phyloP scores from a whole-genome alignment of 2,797 vertebrate genomes.

The Nothura maculosa region DNA sequence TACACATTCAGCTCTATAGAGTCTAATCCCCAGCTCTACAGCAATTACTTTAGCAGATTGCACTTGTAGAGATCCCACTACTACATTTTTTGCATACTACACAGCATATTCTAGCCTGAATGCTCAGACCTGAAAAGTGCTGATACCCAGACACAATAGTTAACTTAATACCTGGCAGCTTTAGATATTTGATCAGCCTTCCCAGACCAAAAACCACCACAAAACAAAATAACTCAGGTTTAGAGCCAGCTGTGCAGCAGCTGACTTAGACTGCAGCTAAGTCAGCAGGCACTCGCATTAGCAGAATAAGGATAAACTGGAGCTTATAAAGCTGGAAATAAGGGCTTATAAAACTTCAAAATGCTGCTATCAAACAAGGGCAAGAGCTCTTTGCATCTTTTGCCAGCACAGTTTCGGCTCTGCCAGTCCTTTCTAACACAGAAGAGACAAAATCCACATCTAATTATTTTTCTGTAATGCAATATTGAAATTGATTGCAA shows the following conservation, averaged over 20 bases:
- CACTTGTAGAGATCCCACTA: accelerated
- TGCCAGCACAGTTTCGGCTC: neutral
- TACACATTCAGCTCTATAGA: neutral
- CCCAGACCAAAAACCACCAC: neutral
- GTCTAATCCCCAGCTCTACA: neutral
- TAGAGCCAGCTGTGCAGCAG: neutral
- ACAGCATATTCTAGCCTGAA: neutral
- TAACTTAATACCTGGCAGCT: accelerated
- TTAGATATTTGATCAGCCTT: neutral
- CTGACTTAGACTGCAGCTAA: neutral
- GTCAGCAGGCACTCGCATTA: neutral
- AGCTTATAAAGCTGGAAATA: neutral
- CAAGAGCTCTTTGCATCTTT: neutral
- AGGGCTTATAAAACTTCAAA: neutral
- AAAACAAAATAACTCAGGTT: neutral
- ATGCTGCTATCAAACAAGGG: neutral
- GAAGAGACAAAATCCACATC: neutral
- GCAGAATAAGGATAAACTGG: neutral
- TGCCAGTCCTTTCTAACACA: neutral
- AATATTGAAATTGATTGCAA: neutral
- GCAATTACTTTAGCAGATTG: neutral
- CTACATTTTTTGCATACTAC: accelerated
- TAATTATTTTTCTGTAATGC: neutral
- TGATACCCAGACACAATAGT: accelerated
- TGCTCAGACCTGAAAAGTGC: accelerated